Base-by-base conservation (phyloP, 2,113 vertebrate species). In the Sterrhoptilus dennistouni region DNA sequence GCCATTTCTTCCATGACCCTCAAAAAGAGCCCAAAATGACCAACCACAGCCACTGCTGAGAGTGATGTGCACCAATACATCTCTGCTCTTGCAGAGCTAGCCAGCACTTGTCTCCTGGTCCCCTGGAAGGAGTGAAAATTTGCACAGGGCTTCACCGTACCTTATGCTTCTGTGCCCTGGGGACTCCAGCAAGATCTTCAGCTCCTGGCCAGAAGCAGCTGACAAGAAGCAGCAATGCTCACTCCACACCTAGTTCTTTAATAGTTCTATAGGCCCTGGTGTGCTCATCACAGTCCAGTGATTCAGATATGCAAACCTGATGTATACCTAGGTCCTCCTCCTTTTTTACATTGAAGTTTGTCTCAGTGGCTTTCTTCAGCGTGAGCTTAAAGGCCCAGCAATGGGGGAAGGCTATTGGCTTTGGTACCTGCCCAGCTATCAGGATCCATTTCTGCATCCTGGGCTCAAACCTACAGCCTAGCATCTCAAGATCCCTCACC, bases 171-270 rank as follows among this genome's bases (percentile, higher is more conserved):
- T 72, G 20, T 68, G 35, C 15, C 6, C 57, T 65, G 66, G n/a
- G 21, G 17, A 57, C 7, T 5, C 25, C 17, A 22, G 42, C 0
- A 0, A 47, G 12, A 22, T 79, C 56, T 63, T n/a, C 68, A 81
- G 16, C 36, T 79, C 54, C 72, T 22, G 21, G 8, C 14, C n/a
- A 72, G 83, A 57, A 54, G 10, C 0, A 44, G 28, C 23, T 91
- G 72, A 92, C 64, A 53, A 87, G 77, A 72, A 85, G 61, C 47
- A 90, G 40, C 65, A 56, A 49, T 3, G 1, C 17, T 79, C 1
- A 0, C n/a, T 40, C 57, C 28, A 24, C 25, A 33, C 7, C 12
- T 59, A 54, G 57, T 57, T 68, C 61, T 89, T 70, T 27, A 66
- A 27, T 56, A 61, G 35, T 65, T 59, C 20, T 22, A 15, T 29